Evolutionary conservation across 1,140 invertebrate species (phyloP), one percentile per base, ranked within the genome.

Genomic region (Octopus sinensis): DNA sequence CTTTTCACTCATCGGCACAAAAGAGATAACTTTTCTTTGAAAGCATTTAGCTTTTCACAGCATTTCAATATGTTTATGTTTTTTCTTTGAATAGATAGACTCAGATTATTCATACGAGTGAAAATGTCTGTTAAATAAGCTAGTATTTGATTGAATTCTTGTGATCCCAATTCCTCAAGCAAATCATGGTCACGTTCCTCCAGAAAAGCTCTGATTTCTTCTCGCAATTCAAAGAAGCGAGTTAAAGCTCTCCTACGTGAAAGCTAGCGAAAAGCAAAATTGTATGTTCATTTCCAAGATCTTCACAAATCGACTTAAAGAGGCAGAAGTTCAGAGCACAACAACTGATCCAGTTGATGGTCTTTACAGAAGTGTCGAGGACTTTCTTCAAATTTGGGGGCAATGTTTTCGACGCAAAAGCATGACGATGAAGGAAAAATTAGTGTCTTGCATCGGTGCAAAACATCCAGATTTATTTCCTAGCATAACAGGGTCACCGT

Each of bases 11-110:
- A 52, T 7, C 52, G 51, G 43, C 53, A 51, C 53, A 17, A 23
- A 23, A 23, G 23, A 23, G 23, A 23, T 23, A 23, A 23, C 23
- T 23, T 23, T 23, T 23, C 23, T 23, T 23, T 23, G 23, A 79
- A 79, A 13, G 78, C n/a, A 53, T 79, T 79, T 53, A 79, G 53
- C 23, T 79, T 79, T 79, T 79, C 78, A 79, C 53, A 79, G 53
- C 12, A 53, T 10, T 79, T 43, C 10, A 79, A 23, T 23, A 79
- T 79, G 53, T 79, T 53, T 79, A 53, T 54, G 13, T 79, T 54
- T 23, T 23, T 79, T 79, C 78, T 10, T 79, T 79, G 78, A 53
- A 79, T 10, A 9, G 53, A 79, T 53, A 79, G 13, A 79, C 53
- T 79, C 51, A 79, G 53, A 13, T 79, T 3, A 51, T 79, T 79